Conservation (phyloP, 2,797 vertebrate genomes). For the Anniella stebbinsi region DNA sequence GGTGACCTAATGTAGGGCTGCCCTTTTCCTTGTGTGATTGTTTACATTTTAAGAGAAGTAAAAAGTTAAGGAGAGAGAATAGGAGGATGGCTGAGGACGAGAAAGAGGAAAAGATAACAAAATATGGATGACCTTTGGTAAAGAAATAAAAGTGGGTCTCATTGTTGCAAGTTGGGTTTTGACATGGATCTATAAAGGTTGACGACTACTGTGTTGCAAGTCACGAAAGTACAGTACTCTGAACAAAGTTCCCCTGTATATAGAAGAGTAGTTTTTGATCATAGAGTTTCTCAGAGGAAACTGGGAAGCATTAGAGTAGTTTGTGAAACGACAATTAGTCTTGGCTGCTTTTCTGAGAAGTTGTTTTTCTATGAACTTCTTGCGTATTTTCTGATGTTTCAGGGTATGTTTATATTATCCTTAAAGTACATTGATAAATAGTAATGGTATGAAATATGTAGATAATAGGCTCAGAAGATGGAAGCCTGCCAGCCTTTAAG, state of each 20-base stretch:
- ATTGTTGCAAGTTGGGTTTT: neutral
- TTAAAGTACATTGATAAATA: neutral
- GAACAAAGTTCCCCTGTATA: neutral
- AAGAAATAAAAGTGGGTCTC: neutral
- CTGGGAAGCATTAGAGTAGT: neutral
- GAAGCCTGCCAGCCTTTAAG: neutral
- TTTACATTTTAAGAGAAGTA: neutral
- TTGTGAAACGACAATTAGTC: accelerated
- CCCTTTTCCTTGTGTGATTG: neutral
- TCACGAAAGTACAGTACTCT: neutral
- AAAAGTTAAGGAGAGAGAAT: neutral
- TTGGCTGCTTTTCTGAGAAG: neutral
- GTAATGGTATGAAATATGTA: neutral
- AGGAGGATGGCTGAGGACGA: too few relatives aligned
- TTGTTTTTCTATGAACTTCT: neutral
- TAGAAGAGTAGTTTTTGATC: slow-evolving; percentile 25
- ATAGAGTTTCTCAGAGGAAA: neutral
- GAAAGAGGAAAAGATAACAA: neutral
- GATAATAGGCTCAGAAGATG: neutral
- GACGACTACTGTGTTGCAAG: neutral
- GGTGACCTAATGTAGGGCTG: neutral
- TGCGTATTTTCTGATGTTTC: neutral
- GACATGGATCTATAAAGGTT: neutral
- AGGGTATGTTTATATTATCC: neutral
- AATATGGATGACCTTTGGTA: neutral